These are phyloP conservation scores for Tachina grossa DNA, from an alignment of 2,888 invertebrate genomes.

Conservation along the genomic window DNA sequence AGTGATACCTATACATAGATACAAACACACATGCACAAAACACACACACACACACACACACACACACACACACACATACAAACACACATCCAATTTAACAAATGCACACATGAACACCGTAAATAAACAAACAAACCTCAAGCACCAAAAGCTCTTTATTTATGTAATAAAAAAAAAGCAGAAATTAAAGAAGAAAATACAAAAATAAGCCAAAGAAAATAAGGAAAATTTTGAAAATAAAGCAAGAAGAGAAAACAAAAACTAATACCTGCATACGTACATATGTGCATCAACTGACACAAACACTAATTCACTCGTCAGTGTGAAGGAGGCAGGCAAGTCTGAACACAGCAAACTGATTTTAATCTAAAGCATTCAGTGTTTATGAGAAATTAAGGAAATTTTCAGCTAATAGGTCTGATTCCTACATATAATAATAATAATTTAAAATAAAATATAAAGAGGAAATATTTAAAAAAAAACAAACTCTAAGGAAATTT, in stretches of 20 bases:
- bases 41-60: constrained; percentile 4
- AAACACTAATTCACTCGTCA: constrained; percentile 13
- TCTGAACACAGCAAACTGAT: constrained; percentile 57
- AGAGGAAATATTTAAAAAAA: constrained; percentile 38
- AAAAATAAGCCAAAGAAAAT: constrained; percentile 40
- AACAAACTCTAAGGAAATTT: constrained; percentile 16
- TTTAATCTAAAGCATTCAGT: constrained; percentile 60
- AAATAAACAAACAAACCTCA: constrained; percentile 8
- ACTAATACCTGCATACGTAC: constrained; percentile 26
- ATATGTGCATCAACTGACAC: neutral
- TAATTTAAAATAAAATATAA: constrained; percentile 9
- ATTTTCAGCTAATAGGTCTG: constrained; percentile 49
- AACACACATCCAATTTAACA: neutral
- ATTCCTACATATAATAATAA: neutral
- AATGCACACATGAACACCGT: neutral
- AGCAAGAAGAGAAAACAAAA: constrained; percentile 57
- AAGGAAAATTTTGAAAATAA: constrained; percentile 45
- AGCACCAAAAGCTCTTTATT: constrained; percentile 60
- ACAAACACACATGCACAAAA: neutral
- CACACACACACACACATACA: too few species aligned
- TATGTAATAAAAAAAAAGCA: constrained; percentile 49
- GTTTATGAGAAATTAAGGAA: constrained; percentile 57
- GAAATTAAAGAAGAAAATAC: constrained; percentile 30
- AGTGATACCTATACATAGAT: constrained; percentile 27
- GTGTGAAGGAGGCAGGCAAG: constrained; percentile 24